phyloP scores from a whole-genome alignment of 1,140 invertebrate genomes.

The Drosophila insularis region DNA sequence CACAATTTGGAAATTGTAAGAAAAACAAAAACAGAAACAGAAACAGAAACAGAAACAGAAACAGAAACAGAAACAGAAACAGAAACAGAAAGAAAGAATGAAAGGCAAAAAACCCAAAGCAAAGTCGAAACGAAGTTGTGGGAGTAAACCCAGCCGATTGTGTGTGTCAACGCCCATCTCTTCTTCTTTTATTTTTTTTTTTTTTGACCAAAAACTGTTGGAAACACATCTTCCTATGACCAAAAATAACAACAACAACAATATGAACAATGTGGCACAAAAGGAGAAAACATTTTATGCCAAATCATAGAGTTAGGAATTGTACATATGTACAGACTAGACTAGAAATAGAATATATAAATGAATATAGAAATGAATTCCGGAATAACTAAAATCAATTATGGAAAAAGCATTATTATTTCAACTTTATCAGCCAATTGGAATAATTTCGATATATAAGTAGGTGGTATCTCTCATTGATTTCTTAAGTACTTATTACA shows the following conservation, averaged over 20 bases:
- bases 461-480: no score
- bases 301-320: constrained; percentile 23
- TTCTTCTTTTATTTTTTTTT: no score
- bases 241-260: constrained; percentile 9
- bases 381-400: no score
- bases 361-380: no score
- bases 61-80: background rate
- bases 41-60: background rate
- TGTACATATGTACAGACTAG: background rate
- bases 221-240: constrained; percentile 33
- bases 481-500: no score
- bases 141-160: constrained; percentile 34
- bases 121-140: background rate
- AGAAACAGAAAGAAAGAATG: constrained; percentile 22
- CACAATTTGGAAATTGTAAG: background rate
- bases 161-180: constrained; percentile 56
- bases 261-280: constrained; percentile 8
- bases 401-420: no score
- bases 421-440: no score
- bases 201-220: constrained; percentile 36
- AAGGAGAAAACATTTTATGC: constrained; percentile 64
- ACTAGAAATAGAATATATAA: no score
- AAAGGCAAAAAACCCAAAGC: constrained; percentile 6
- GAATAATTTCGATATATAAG: no score
- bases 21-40: background rate